Base-by-base conservation (phyloP, 2,888 invertebrate species). In the Tricholauxania praeusta region DNA sequence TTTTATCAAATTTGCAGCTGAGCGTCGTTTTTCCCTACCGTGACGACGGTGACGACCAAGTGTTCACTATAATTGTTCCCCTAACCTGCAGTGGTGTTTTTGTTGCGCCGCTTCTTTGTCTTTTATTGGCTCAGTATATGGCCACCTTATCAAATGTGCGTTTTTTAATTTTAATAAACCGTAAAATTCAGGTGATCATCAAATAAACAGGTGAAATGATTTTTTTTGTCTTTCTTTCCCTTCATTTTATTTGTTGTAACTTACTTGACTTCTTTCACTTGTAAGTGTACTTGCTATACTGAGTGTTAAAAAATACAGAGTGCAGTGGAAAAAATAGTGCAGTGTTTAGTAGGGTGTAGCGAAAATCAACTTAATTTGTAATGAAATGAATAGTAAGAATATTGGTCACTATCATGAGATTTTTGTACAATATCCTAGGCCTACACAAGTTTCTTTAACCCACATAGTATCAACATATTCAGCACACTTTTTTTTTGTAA, bases 151-250 rank as follows among this genome's bases (percentile, higher is more conserved):
- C 75, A 67, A 68, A 72, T 74, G 72, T 63, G 55, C 57, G 71
- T 62, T 59, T 67, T 28, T 66, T 67, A 68, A 74, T 66, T 74
- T 74, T 74, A 72, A 72, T 72, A 74, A 59, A 74, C 62, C 74
- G 72, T 74, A 72, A 74, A 74, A 69, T 69, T 71, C 72, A 63
- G 69, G 55, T 69, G 69, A 60, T 65, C 65, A 28, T 68, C 59
- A 59, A 53, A 52, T 51, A 72, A 80, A 82, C 82, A 83, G 82
- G 83, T 82, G 82, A 79, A 83, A 82, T 80, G 81, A 83, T 83
- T 81, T 64, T 83, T 76, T 82, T 14, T 55, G n/a, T 47, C 12
- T n/a, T 48, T 4, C 19, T 57, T 47, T 10, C 47, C 17, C 81
- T 10, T 28, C 49, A 19, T 59, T 47, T 28, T 39, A 48, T 65